These are phyloP conservation scores for Odontothrips loti DNA, from an alignment of 2,888 invertebrate species.

Conservation along the genomic window DNA sequence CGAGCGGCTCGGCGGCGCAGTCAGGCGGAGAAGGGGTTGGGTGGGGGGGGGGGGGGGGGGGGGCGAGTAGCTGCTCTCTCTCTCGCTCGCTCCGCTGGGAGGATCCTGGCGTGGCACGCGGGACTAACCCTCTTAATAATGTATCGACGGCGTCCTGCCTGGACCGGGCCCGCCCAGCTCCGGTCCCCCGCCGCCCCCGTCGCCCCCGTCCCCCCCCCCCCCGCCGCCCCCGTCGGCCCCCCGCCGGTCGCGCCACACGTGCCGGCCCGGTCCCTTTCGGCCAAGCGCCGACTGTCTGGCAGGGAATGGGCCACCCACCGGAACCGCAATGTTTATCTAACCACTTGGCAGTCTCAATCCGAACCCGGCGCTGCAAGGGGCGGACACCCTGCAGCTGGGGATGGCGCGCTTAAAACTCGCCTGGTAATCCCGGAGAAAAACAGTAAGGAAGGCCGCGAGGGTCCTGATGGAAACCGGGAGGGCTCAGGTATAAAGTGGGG, in stretches of 20 bases:
- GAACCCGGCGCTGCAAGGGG: too few relatives aligned
- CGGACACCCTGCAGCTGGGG: background rate
- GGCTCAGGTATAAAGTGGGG: background rate
- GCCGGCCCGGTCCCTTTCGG: too few relatives aligned
- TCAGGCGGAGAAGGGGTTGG: background rate
- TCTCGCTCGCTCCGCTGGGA: too few relatives aligned
- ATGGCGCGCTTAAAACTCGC: background rate
- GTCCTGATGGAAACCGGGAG: too few relatives aligned
- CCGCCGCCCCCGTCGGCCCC: too few relatives aligned
- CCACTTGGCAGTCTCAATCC: constrained; percentile 16
- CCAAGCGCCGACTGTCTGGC: background rate
- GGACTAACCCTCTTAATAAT: background rate
- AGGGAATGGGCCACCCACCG: background rate
- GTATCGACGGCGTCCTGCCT: background rate
- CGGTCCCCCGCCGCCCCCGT: background rate
- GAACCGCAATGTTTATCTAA: constrained; percentile 19
- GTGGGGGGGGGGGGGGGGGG: background rate
- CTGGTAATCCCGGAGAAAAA: background rate
- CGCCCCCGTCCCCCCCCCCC: too few relatives aligned
- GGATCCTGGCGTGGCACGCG: background rate
- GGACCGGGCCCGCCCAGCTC: background rate
- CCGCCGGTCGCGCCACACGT: too few relatives aligned
- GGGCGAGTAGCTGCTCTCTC: background rate
- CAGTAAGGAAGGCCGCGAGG: background rate
- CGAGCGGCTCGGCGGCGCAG: background rate